Conservation (phyloP, 2,797 vertebrate species). For the Pangasius djambal region DNA sequence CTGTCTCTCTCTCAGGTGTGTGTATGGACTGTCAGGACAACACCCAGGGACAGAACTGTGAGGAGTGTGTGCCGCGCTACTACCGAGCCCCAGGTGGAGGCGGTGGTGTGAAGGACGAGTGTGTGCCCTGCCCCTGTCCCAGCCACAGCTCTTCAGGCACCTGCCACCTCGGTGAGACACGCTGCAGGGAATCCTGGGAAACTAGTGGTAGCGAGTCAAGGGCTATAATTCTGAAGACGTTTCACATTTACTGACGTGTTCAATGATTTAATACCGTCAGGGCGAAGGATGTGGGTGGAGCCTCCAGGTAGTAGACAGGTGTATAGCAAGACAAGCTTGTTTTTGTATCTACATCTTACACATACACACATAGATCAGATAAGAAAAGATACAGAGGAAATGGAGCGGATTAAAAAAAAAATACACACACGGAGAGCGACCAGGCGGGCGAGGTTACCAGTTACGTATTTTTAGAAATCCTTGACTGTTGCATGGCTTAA, state of each 20-base stretch:
- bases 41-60: slow-evolving; percentile 85
- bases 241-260: not conserved
- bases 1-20: slow-evolving; percentile 71
- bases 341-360: not conserved
- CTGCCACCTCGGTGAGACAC: slow-evolving; percentile 83
- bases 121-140: slow-evolving; percentile 87
- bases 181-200: not conserved
- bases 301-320: not conserved
- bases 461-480: too few species aligned
- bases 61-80: slow-evolving; percentile 84
- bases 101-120: slow-evolving; percentile 62
- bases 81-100: slow-evolving; percentile 67
- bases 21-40: slow-evolving; percentile 88
- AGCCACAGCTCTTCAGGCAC: slow-evolving; percentile 82
- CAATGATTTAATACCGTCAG: not conserved
- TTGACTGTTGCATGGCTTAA: too few species aligned
- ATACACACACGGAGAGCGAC: too few species aligned
- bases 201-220: not conserved
- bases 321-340: not conserved
- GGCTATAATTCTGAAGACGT: not conserved
- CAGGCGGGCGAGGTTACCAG: too few species aligned
- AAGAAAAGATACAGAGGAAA: not conserved
- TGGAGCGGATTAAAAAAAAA: not conserved
- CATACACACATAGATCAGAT: not conserved
- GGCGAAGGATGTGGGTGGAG: not conserved